Evolutionary conservation across 1,140 invertebrate genomes (phyloP).

Genomic region (Drosophila bifasciata): DNA sequence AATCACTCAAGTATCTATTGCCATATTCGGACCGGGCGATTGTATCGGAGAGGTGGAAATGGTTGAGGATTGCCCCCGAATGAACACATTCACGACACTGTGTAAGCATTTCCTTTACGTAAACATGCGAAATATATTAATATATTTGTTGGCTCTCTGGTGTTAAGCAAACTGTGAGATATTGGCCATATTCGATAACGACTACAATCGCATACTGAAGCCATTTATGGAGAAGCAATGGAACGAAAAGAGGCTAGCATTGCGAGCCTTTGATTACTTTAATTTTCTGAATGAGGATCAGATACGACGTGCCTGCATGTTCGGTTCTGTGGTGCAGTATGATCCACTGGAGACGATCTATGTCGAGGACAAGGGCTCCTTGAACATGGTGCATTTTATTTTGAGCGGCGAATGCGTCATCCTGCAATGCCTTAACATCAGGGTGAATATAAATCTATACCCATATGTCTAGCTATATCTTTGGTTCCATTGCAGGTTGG

Average conservation of each 20-base stretch:
- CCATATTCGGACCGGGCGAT: slow-evolving; percentile 69
- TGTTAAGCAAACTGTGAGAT: slow-evolving; percentile 53
- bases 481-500: background rate
- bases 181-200: slow-evolving; percentile 50
- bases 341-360: slow-evolving; percentile 73
- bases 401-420: slow-evolving; percentile 80
- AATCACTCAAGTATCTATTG: slow-evolving; percentile 28
- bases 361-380: slow-evolving; percentile 59
- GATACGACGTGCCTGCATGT: slow-evolving; percentile 66
- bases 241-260: slow-evolving; percentile 63
- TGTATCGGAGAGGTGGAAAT: slow-evolving; percentile 72
- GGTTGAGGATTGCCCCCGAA: slow-evolving; percentile 40
- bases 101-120: slow-evolving; percentile 29
- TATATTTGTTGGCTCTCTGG: background rate
- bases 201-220: slow-evolving; percentile 57
- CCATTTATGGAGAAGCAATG: slow-evolving; percentile 56
- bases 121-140: too few species aligned
- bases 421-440: slow-evolving; percentile 70
- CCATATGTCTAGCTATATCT: background rate
- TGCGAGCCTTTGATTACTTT: slow-evolving; percentile 66
- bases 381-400: slow-evolving; percentile 65
- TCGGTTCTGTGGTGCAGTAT: slow-evolving; percentile 57
- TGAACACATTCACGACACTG: slow-evolving; percentile 50
- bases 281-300: slow-evolving; percentile 46
- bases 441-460: slow-evolving; percentile 21